phyloP scores from a whole-genome alignment of 2,113 vertebrate species.

The Canis aureus region DNA sequence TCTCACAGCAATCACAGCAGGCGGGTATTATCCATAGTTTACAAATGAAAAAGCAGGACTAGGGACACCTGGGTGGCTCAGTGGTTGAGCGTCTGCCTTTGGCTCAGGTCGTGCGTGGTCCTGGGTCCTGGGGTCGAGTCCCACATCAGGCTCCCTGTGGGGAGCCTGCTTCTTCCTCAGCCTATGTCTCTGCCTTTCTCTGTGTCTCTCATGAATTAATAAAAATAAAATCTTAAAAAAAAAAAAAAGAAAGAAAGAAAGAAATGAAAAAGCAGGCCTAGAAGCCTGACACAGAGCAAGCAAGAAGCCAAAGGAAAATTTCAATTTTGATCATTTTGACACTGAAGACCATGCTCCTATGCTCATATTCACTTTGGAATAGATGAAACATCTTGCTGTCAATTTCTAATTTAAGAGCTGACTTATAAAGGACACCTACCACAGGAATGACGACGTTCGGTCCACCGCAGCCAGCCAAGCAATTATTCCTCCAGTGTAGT shows the following conservation, averaged over 20 bases:
- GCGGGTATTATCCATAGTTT: background rate
- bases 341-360: background rate
- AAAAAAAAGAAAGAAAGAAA: too few relatives aligned
- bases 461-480: background rate
- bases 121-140: too few relatives aligned
- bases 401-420: constrained; percentile 32
- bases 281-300: background rate
- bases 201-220: too few relatives aligned
- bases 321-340: background rate
- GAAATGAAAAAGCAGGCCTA: background rate
- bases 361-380: background rate
- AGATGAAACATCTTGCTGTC: background rate
- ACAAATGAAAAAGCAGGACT: background rate
- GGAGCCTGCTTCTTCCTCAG: too few relatives aligned
- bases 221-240: too few relatives aligned
- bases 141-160: too few relatives aligned
- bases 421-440: background rate
- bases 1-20: background rate
- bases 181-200: too few relatives aligned
- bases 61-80: background rate
- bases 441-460: background rate
- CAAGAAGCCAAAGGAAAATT: background rate
- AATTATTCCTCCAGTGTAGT: background rate
- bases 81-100: too few relatives aligned
- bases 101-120: too few relatives aligned